phyloP scores from a whole-genome alignment of 2,113 vertebrate species.

The Ursus arctos region DNA sequence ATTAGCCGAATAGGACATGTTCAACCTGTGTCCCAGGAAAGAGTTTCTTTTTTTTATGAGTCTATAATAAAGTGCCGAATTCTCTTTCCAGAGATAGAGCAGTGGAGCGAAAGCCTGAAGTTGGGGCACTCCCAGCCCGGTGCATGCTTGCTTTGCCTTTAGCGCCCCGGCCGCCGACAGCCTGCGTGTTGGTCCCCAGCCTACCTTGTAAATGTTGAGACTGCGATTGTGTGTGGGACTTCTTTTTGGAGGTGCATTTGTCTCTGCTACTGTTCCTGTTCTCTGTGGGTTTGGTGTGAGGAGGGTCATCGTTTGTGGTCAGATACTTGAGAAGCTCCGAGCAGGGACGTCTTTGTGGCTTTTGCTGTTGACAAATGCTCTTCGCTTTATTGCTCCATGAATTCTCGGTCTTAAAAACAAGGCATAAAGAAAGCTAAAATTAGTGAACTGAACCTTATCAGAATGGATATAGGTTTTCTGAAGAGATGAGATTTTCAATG shows the following conservation, averaged over 20 bases:
- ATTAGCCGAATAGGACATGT: slow-evolving; percentile 60
- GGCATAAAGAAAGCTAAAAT: slow-evolving; percentile 85
- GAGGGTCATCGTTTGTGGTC: slow-evolving; percentile 96
- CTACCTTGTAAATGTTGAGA: slow-evolving; percentile 97
- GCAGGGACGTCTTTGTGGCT: slow-evolving; percentile 97
- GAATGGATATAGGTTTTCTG: slow-evolving; percentile 92
- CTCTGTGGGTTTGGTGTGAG: slow-evolving; percentile 96
- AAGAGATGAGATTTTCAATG: slow-evolving; percentile 90
- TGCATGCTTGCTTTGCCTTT: slow-evolving; percentile 81
- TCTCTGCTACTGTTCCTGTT: slow-evolving; percentile 95
- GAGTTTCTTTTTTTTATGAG: not conserved
- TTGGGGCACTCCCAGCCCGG: rapidly evolving
- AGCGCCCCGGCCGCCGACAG: slow-evolving; percentile 82
- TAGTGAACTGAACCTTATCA: slow-evolving; percentile 92
- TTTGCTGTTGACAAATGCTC: slow-evolving; percentile 95
- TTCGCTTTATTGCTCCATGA: slow-evolving; percentile 97
- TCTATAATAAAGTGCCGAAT: not conserved
- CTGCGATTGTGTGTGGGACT: slow-evolving; percentile 91
- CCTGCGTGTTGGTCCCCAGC: slow-evolving; percentile 78
- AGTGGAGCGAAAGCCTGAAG: not conserved
- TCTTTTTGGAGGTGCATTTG: slow-evolving; percentile 94
- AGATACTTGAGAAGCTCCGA: slow-evolving; percentile 99
- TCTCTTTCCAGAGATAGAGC: not conserved
- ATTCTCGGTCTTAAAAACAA: slow-evolving; percentile 94
- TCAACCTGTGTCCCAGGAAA: slow-evolving; percentile 60